Evolutionary conservation across 2,113 vertebrate genomes (phyloP).

Genomic region (Platycercus adscitus): DNA sequence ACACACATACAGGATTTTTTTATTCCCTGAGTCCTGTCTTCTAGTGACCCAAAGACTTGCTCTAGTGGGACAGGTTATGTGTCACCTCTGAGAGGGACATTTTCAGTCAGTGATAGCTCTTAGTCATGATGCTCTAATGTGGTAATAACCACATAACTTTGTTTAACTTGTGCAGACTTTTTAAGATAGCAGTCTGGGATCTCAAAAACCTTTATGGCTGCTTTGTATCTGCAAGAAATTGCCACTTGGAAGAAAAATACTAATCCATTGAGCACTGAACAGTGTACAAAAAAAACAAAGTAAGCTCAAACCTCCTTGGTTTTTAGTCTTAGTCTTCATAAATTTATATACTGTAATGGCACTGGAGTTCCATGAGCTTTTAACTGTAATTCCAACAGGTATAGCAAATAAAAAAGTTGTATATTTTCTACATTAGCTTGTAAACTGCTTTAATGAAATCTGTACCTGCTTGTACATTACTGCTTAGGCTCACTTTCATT

Average conservation of each 20-base stretch:
- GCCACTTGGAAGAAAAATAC: background rate
- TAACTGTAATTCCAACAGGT: background rate
- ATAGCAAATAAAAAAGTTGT: background rate
- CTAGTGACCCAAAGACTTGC: background rate
- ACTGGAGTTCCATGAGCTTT: background rate
- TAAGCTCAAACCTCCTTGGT: accelerated
- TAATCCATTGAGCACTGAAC: background rate
- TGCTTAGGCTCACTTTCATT: background rate
- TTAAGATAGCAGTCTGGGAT: background rate
- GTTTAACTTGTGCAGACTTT: background rate
- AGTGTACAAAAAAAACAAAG: background rate
- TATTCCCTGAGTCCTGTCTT: background rate
- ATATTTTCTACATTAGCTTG: background rate
- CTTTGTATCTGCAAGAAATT: background rate
- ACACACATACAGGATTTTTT: background rate
- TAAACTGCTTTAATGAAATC: background rate
- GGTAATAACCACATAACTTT: background rate
- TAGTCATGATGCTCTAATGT: background rate
- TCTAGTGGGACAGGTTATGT: background rate
- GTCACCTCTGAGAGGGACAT: background rate
- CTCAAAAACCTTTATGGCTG: background rate
- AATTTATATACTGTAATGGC: background rate
- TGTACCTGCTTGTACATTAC: background rate
- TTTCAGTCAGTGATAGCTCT: background rate
- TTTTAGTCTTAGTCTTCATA: background rate